Conservation (phyloP, 2,888 invertebrate genomes). For the Gerris lacustris region DNA sequence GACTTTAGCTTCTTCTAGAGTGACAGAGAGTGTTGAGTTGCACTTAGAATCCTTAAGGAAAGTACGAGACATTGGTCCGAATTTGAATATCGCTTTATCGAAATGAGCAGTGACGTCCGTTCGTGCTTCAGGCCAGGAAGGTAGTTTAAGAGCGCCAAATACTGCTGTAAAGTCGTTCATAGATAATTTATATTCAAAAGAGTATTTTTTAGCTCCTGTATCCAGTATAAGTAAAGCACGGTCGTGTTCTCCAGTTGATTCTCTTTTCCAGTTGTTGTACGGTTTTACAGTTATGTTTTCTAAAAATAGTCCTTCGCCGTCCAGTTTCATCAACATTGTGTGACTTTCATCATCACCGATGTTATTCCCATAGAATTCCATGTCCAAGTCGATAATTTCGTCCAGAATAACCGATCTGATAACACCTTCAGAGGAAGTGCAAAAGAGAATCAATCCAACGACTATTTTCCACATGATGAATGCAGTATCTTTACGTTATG, state of each 20-base stretch:
- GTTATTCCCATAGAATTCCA: not conserved
- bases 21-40: not conserved
- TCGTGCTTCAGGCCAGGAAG: not conserved
- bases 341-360: not conserved
- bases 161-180: not conserved
- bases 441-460: too few species aligned
- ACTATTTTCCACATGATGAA: too few species aligned
- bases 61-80: not conserved
- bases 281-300: not conserved
- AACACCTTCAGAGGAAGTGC: not conserved
- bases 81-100: not conserved
- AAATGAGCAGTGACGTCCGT: not conserved
- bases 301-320: not conserved
- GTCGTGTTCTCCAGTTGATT: not conserved
- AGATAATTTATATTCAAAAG: not conserved
- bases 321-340: not conserved
- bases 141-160: not conserved
- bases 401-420: not conserved
- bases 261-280: not conserved
- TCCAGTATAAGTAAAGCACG: not conserved
- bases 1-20: not conserved
- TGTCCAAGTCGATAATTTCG: not conserved
- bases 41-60: not conserved
- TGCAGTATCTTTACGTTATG: too few species aligned
- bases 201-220: not conserved